Evolutionary conservation across 2,797 vertebrate genomes (phyloP).

Genomic region (Eutrigla gurnardus): DNA sequence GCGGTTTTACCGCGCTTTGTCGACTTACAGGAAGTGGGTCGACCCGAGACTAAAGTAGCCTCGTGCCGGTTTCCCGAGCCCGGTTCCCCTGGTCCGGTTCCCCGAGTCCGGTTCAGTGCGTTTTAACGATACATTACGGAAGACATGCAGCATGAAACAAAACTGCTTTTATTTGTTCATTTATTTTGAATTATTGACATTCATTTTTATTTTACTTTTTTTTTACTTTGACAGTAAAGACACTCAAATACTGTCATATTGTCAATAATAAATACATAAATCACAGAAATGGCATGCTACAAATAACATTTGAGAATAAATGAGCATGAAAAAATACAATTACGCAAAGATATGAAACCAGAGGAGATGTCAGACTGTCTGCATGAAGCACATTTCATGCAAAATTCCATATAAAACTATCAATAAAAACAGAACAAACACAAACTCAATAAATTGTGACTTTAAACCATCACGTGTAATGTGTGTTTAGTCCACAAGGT

Average conservation of each 20-base stretch:
- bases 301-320: not conserved
- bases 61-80: not conserved
- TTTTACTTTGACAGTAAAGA: too few relatives aligned
- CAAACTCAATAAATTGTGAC: not conserved
- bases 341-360: not conserved
- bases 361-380: not conserved
- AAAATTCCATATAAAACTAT: not conserved
- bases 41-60: not conserved
- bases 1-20: not conserved
- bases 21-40: not conserved
- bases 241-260: too few relatives aligned
- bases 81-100: too few relatives aligned
- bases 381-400: not conserved
- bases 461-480: not conserved
- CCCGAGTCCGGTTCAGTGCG: too few relatives aligned
- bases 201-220: too few relatives aligned
- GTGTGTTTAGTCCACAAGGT: conserved; percentile 48
- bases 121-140: too few relatives aligned
- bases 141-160: too few relatives aligned
- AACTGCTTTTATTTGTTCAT: too few relatives aligned
- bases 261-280: too few relatives aligned
- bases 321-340: not conserved
- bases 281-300: not conserved
- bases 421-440: not conserved
- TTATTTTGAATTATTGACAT: too few relatives aligned